Evolutionary conservation across 2,888 invertebrate species (phyloP), one percentile per base, ranked within the genome.

Genomic region (Macrosiphum euphorbiae): DNA sequence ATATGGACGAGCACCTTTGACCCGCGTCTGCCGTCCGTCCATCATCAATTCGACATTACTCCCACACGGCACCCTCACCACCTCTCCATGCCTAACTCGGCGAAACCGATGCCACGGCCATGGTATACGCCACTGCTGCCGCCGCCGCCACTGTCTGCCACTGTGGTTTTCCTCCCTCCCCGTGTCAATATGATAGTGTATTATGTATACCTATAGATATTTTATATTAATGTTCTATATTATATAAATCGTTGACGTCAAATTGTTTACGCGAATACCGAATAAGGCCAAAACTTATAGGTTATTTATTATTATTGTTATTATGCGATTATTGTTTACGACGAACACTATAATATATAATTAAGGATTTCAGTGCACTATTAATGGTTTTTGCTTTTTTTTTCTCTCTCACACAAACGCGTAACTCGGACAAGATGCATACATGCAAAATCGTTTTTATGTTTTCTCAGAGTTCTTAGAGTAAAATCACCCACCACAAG

Each of bases 1-100:
- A 93, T 89, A 78, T n/a, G 55, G 84, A 67, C 88, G 67, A 13
- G 7, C 92, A 84, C 93, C 89, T 93, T 93, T 93, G 85, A 93
- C 93, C 89, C 26, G 24, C 44, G 90, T 55, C 52, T 88, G 88
- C 52, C 58, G 92, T 92, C 58, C 55, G 91, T 35, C 92, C 61
- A 47, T 87, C 93, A 52, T 55, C 89, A 85, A 58, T 85, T 89
- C 78, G 88, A 88, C 92, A 85, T 89, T 52, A 92, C 92, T 92
- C 92, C 92, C 92, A 92, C 92, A 88, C 78, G 92, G 50, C 50
- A 13, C 35, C 88, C 87, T 44, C 85, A 24, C 47, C 58, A 26
- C 86, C 86, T 26, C 86, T n/a, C 35, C 16, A 0, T n/a, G 8
- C 13, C 24, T n/a, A 41, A 41, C 58, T 35, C 28, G 41, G 24